Evolutionary conservation across 2,888 invertebrate genomes (phyloP).

Genomic region (Agrochola circellaris): DNA sequence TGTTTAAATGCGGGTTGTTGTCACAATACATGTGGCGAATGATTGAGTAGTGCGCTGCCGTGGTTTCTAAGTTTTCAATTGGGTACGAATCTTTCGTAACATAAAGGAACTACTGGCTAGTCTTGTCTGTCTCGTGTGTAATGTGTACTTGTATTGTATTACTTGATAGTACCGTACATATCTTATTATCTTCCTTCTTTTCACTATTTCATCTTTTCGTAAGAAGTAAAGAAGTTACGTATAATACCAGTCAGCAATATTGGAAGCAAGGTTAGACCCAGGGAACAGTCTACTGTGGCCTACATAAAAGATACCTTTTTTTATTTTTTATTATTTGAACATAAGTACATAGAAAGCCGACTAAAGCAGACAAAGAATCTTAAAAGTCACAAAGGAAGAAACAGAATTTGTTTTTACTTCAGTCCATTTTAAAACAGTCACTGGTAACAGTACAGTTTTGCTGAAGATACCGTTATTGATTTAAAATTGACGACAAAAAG

Average conservation of each 20-base stretch:
- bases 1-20: slow-evolving; percentile 48
- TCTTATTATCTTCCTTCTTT: not conserved
- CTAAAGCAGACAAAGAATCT: not conserved
- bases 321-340: not conserved
- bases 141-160: not conserved
- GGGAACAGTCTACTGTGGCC: not conserved
- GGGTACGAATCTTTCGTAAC: slow-evolving; percentile 21
- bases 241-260: not conserved
- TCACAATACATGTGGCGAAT: slow-evolving; percentile 47
- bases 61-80: slow-evolving; percentile 2
- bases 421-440: slow-evolving; percentile 11
- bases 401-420: not conserved
- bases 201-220: not conserved
- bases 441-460: slow-evolving; percentile 21
- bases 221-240: not conserved
- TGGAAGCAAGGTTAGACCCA: not conserved
- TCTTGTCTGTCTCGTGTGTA: not conserved
- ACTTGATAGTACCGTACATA: not conserved
- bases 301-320: not conserved
- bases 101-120: not conserved
- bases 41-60: slow-evolving; percentile 30
- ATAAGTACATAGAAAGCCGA: not conserved
- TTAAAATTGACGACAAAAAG: slow-evolving; percentile 9
- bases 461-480: slow-evolving; percentile 30
- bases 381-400: not conserved